These are phyloP conservation scores for Tryphoninae sp. DNA, from an alignment of 2,888 invertebrate species.

Conservation along the genomic window DNA sequence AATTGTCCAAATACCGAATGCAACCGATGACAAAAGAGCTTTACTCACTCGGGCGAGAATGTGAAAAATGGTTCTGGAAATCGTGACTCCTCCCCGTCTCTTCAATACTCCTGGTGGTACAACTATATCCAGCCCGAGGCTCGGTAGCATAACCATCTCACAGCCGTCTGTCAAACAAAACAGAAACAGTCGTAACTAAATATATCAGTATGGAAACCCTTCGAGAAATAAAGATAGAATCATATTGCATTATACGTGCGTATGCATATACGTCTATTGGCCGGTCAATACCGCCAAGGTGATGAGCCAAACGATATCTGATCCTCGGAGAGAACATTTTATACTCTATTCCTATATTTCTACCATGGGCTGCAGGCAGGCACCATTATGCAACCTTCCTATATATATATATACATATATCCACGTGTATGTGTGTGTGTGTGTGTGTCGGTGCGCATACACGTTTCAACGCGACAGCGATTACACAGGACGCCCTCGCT, in stretches of 20 bases:
- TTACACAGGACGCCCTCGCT: neutral
- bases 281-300: constrained; percentile 63
- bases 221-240: neutral
- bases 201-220: too few species aligned
- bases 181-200: too few species aligned
- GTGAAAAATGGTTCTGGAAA: constrained; percentile 44
- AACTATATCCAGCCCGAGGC: constrained; percentile 70
- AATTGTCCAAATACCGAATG: neutral
- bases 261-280: constrained; percentile 9
- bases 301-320: constrained; percentile 61
- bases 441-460: neutral
- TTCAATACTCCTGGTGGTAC: constrained; percentile 69
- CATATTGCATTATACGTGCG: constrained; percentile 35
- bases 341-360: constrained; percentile 45
- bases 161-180: neutral
- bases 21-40: neutral
- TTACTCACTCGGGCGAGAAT: constrained; percentile 45
- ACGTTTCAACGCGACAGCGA: neutral
- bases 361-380: neutral
- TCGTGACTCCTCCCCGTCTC: constrained; percentile 69
- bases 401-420: neutral
- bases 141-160: constrained; percentile 69
- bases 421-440: neutral
- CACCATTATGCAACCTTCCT: neutral
- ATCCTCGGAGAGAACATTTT: constrained; percentile 51